phyloP scores from a whole-genome alignment of 1,140 invertebrate genomes.

The Drosophila paulistorum region DNA sequence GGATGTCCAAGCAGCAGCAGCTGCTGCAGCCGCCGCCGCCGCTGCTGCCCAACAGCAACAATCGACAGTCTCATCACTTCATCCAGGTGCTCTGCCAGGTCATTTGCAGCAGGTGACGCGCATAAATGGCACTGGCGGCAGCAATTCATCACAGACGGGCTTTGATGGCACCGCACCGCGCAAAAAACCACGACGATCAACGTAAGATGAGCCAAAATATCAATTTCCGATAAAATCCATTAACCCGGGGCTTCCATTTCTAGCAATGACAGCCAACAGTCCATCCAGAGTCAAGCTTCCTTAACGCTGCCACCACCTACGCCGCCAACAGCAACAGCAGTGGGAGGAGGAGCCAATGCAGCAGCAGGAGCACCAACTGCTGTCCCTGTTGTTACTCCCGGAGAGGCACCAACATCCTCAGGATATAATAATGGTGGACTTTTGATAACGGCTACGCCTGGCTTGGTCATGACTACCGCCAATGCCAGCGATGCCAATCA shows the following conservation, averaged over 20 bases:
- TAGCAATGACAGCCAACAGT: conserved; percentile 79
- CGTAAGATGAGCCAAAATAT: conserved; percentile 45
- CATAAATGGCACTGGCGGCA: conserved; percentile 62
- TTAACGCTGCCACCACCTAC: conserved; percentile 64
- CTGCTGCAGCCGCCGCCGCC: conserved; percentile 35
- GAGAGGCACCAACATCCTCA: not conserved
- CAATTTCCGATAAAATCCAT: not conserved
- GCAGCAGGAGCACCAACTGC: conserved; percentile 22
- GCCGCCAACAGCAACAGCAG: not conserved
- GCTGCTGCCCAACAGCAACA: conserved; percentile 30
- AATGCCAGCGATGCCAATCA: conserved; percentile 50
- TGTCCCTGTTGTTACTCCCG: not conserved
- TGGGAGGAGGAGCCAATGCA: conserved; percentile 21
- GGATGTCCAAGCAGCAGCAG: conserved; percentile 50
- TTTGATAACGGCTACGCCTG: conserved; percentile 44
- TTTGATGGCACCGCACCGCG: conserved; percentile 74
- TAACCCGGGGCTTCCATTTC: not conserved
- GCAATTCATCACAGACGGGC: conserved; percentile 25
- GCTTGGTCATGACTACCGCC: conserved; percentile 17
- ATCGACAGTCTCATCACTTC: conserved; percentile 39
- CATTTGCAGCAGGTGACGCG: conserved; percentile 51
- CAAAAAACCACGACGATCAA: conserved; percentile 84
- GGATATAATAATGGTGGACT: conserved; percentile 59
- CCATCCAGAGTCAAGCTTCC: conserved; percentile 73
- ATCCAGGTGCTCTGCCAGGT: conserved; percentile 23